Percentiles rank a stretch among this genome's conserved stretches.
phyloP scores from a whole-genome alignment of 2,797 vertebrate species.

The Micrastur ruficollis region DNA sequence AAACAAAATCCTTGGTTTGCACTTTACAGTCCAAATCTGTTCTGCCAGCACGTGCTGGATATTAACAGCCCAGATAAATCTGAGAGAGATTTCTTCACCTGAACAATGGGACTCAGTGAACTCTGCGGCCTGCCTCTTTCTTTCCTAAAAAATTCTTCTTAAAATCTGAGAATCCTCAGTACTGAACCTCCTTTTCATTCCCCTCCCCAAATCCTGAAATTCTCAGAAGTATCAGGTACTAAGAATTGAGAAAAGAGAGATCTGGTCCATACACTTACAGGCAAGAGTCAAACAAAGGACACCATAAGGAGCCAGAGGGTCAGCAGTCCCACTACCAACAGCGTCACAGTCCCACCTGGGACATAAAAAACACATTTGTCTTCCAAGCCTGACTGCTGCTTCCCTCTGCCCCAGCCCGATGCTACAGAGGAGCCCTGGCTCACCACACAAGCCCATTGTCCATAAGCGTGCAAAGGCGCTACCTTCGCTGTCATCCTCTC shows the following conservation, averaged over 20 bases:
- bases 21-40: not conserved
- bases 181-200: not conserved
- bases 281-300: constrained; percentile 40
- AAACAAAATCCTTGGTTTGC: not conserved
- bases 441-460: not conserved
- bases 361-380: not conserved
- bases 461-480: not conserved
- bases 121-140: not conserved
- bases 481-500: not conserved
- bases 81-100: not conserved
- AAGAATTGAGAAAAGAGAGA: not conserved
- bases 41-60: not conserved
- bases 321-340: not conserved
- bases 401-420: not conserved
- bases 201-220: not conserved
- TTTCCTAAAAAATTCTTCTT: not conserved
- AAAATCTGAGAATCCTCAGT: not conserved
- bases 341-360: not conserved
- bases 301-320: not conserved
- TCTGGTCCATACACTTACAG: not conserved
- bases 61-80: not conserved
- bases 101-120: not conserved
- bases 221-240: not conserved
- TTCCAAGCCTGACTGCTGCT: not conserved
- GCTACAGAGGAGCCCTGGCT: not conserved